phyloP scores from a whole-genome alignment of 92 coral and sea anemone species.

The Anthopleura xanthogrammica region DNA sequence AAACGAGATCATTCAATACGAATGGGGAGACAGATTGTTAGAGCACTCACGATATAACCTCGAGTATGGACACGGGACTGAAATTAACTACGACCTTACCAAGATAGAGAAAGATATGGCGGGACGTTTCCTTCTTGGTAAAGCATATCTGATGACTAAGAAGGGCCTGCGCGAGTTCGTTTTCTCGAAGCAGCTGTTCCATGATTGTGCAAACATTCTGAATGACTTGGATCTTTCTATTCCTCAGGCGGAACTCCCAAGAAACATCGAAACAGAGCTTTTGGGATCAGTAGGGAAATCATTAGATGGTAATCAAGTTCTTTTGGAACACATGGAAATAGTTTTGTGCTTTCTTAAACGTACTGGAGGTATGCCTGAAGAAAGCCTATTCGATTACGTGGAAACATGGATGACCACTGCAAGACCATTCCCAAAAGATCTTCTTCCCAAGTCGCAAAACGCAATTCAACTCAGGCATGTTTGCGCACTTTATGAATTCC shows the following conservation, averaged over 20 bases:
- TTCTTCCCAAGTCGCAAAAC: slow-evolving; percentile 69
- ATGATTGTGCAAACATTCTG: slow-evolving; percentile 75
- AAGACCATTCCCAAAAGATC: slow-evolving; percentile 77
- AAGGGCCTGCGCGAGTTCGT: slow-evolving; percentile 73
- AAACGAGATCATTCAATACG: slow-evolving; percentile 76
- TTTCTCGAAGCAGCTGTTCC: slow-evolving; percentile 92
- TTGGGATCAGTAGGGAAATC: slow-evolving; percentile 53
- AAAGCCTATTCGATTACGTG: slow-evolving; percentile 61
- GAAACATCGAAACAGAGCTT: slow-evolving; percentile 61
- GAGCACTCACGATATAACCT: slow-evolving; percentile 74
- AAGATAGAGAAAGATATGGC: slow-evolving; percentile 86
- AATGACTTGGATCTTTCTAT: slow-evolving; percentile 61
- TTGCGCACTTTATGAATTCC: slow-evolving; percentile 84
- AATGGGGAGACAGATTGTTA: slow-evolving; percentile 80
- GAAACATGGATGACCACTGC: slow-evolving; percentile 81
- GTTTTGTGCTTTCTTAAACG: slow-evolving; percentile 87
- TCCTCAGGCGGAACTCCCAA: slow-evolving; percentile 73
- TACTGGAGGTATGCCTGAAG: slow-evolving; percentile 61
- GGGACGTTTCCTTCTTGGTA: slow-evolving; percentile 66
- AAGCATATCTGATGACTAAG: slow-evolving; percentile 60
- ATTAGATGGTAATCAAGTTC: slow-evolving; percentile 59
- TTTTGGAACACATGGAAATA: slow-evolving; percentile 87
- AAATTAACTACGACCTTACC: slow-evolving; percentile 70
- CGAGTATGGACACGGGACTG: slow-evolving; percentile 85
- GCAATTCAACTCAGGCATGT: slow-evolving; percentile 76